Evolutionary conservation across 2,888 invertebrate species (phyloP), one percentile per base, ranked within the genome.

Genomic region (Ecliptopera silaceata): DNA sequence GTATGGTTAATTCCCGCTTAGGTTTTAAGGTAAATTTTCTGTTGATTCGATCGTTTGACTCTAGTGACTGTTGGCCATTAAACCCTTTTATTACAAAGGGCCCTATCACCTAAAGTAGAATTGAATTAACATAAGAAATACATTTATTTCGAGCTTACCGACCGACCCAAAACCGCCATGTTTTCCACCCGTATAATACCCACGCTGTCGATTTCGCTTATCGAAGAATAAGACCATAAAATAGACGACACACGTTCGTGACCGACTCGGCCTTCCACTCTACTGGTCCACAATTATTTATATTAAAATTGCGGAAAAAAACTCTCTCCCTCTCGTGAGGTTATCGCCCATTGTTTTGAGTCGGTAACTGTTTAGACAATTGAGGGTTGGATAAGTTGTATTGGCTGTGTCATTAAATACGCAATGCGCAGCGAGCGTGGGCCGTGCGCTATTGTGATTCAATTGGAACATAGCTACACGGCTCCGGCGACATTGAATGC

Each of bases 281-380:
- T 74, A 79, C 74, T 75, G 73, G 77, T 68, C 74, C 72, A 73
- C 79, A 79, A 80, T 84, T 82, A 82, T 80, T 81, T 80, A 77
- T 80, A 79, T 83, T 81, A 75, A 80, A 82, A 80, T 81, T 82
- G 79, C 74, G 77, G 79, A 79, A 84, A 84, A 82, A 78, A 80
- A 77, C 82, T 80, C 79, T 83, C 79, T 79, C 77, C 69, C 65
- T 62, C 66, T 70, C 65, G 63, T 65, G 61, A 69, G 69, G 64
- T 75, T 75, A 74, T 77, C 71, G 71, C 66, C 77, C 74, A 82
- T 82, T 82, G 82, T 84, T 80, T 75, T 71, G 67, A 67, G 72
- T 74, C 72, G 68, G 71, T 72, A 72, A 78, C 71, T 73, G 74
- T 82, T 82, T 80, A 77, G 79, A 80, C 78, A 78, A 79, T 77